Percentiles rank a stretch among this genome's conserved stretches.
Evolutionary conservation across 1,140 invertebrate genomes (phyloP).

Genomic region (Drosophila pseudoananassae): DNA sequence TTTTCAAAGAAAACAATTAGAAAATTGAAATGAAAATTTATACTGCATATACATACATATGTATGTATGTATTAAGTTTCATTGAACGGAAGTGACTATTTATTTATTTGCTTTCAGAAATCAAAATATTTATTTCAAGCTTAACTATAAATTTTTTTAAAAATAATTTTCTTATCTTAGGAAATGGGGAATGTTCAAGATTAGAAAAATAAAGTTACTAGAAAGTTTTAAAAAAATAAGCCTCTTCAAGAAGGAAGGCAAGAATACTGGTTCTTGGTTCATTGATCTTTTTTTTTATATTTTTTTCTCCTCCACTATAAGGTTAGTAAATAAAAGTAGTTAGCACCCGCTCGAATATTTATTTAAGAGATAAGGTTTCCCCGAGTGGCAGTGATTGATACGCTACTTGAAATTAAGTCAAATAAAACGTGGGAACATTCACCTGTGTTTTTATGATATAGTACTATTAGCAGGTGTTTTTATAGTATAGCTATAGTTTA

Average conservation of each 20-base stretch:
- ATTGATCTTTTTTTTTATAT: background rate
- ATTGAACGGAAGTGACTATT: background rate
- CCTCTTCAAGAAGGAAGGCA: background rate
- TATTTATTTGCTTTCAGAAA: background rate
- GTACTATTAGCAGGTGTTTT: background rate
- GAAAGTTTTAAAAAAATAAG: background rate
- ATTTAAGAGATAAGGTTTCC: constrained; percentile 2
- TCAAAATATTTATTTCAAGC: background rate
- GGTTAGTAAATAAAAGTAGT: background rate
- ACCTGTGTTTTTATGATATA: constrained; percentile 1
- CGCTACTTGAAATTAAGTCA: background rate
- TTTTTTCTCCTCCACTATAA: background rate
- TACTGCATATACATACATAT: background rate
- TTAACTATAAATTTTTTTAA: background rate
- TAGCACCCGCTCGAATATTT: background rate
- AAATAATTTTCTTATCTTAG: constrained; percentile 17
- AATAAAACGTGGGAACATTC: background rate
- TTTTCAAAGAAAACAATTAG: background rate
- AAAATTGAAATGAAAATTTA: background rate
- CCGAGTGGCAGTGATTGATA: background rate
- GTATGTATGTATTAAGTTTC: background rate
- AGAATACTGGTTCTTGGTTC: background rate
- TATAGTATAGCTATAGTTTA: background rate
- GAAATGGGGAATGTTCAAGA: constrained; percentile 15
- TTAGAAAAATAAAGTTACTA: constrained; percentile 2